Evolutionary conservation across 2,113 vertebrate genomes (phyloP).

Genomic region (Eulemur macaco): DNA sequence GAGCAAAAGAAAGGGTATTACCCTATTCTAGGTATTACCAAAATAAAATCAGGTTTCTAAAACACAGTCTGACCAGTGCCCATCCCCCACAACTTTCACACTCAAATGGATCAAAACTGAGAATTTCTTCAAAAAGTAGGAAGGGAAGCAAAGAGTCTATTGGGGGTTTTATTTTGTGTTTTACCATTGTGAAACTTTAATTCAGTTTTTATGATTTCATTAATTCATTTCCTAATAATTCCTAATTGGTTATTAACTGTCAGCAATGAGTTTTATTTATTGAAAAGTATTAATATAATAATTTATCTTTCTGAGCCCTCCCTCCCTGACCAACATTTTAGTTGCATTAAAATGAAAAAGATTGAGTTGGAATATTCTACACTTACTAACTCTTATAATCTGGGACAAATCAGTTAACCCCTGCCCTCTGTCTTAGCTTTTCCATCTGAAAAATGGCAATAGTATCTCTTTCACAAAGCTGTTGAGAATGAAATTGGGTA

Average conservation of each 20-base stretch:
- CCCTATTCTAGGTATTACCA: neutral
- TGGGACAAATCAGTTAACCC: neutral
- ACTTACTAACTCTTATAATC: neutral
- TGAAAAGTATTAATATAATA: neutral
- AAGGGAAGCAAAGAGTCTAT: neutral
- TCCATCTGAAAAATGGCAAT: neutral
- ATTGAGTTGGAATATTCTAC: neutral
- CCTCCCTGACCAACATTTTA: neutral
- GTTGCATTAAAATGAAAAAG: constrained; percentile 19
- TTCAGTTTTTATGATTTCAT: constrained; percentile 16
- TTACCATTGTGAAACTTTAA: neutral
- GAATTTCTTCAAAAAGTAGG: neutral
- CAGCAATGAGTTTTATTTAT: neutral
- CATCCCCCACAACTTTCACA: neutral
- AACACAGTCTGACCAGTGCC: neutral
- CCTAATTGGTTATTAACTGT: neutral
- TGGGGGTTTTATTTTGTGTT: neutral
- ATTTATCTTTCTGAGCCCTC: neutral
- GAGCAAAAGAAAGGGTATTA: neutral
- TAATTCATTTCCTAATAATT: constrained; percentile 21
- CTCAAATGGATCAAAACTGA: neutral
- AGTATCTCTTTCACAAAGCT: neutral
- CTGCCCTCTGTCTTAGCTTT: neutral
- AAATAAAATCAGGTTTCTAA: neutral
- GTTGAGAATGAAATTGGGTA: neutral